phyloP scores from a whole-genome alignment of 2,113 vertebrate genomes.

The Mirounga angustirostris region DNA sequence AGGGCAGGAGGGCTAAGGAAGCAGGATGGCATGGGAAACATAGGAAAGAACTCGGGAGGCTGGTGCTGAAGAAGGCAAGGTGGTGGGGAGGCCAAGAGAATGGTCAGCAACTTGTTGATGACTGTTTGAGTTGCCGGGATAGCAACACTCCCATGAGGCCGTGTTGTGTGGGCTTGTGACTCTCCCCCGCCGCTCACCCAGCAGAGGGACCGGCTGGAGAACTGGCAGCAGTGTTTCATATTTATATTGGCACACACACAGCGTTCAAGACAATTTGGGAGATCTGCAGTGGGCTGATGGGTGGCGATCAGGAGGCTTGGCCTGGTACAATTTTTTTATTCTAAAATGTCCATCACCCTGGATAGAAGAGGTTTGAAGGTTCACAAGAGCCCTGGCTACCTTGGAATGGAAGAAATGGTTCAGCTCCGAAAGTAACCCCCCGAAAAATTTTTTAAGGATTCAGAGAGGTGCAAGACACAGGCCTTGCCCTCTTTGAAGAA shows the following conservation, averaged over 20 bases:
- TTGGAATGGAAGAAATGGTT: neutral
- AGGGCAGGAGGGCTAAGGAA: neutral
- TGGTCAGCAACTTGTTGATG: neutral
- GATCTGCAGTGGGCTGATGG: neutral
- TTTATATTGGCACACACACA: neutral
- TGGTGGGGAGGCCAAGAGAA: neutral
- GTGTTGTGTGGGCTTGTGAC: neutral
- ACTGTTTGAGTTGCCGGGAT: accelerated
- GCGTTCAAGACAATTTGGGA: accelerated
- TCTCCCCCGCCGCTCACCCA: neutral
- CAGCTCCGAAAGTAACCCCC: neutral
- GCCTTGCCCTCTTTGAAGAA: neutral
- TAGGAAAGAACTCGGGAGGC: no score
- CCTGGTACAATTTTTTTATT: neutral
- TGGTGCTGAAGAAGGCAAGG: neutral
- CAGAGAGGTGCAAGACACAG: neutral
- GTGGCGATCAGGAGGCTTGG: neutral
- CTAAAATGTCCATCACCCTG: neutral
- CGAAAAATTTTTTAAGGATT: neutral
- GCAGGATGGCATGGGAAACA: neutral
- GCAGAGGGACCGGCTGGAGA: neutral
- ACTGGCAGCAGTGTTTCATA: neutral
- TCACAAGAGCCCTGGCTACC: neutral
- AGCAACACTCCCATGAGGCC: accelerated
- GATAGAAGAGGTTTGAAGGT: neutral